phyloP scores from a whole-genome alignment of 2,113 vertebrate genomes.

The Uropsilus gracilis region DNA sequence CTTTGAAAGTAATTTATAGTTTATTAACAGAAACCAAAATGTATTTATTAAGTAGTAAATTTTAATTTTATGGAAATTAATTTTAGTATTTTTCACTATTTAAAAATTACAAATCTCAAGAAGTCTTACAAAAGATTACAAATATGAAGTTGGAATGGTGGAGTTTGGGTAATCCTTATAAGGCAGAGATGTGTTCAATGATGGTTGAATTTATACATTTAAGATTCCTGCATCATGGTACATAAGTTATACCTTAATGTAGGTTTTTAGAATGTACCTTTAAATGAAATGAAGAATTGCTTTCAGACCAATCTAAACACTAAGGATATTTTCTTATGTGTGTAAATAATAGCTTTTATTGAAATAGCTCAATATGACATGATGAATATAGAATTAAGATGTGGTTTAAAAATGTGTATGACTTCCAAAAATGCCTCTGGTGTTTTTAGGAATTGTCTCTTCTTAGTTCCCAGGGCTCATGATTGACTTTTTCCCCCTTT shows the following conservation, averaged over 20 bases:
- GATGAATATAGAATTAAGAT: not conserved
- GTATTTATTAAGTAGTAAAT: not conserved
- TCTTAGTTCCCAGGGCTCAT: slow-evolving; percentile 34
- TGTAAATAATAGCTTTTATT: not conserved
- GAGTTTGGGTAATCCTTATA: not conserved
- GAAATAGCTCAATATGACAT: not conserved
- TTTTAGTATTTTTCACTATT: not conserved
- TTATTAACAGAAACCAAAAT: not conserved
- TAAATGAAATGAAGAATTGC: not conserved
- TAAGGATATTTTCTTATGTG: not conserved
- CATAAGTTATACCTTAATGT: not conserved
- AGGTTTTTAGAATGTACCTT: not conserved
- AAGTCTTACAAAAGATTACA: not conserved
- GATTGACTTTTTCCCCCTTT: slow-evolving; percentile 70
- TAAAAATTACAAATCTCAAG: not conserved
- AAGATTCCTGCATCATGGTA: not conserved
- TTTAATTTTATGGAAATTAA: not conserved
- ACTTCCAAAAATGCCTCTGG: not conserved
- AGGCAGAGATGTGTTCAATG: not conserved
- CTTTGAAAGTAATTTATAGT: not conserved
- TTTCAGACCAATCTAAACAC: not conserved
- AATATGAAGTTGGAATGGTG: not conserved
- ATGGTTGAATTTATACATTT: not conserved
- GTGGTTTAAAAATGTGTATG: not conserved
- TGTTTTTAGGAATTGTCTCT: not conserved